Evolutionary conservation across 2,113 vertebrate species (phyloP), one percentile per base, ranked within the genome.

Genomic region (Morone chrysops): DNA sequence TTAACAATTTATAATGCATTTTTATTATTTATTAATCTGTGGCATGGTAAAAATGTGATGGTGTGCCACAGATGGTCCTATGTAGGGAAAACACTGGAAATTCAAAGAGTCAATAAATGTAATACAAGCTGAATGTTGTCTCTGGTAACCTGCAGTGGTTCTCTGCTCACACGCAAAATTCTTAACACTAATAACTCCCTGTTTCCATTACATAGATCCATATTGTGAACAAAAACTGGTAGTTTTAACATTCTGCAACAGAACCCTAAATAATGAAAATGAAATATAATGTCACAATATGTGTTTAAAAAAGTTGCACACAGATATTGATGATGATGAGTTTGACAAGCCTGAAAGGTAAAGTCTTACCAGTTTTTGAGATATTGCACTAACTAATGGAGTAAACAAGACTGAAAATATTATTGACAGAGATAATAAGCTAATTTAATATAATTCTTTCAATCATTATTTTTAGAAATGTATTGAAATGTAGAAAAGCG

Each of bases 81-180:
- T 65, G 31, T 20, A 17, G 20, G 14, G 8, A 14, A 63, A 73
- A 63, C n/a, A 22, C 17, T 43, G 17, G 53, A 70, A 81, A 70
- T 45, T 63, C n/a, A 41, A 11, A 31, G n/a, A 80, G 51, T 54
- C 18, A 73, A 47, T 70, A 16, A 75, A 67, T 80, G 75, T n/a
- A 78, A 16, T 13, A 1, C 11, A 63, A 80, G 31, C n/a, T 38
- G 5, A 38, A 56, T 45, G 63, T 41, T 67, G 43, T 54, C 50
- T 84, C 40, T 40, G 59, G 79, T 82, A 31, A 56, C 71, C 48
- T 76, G 57, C 67, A 56, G 84, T 60, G 66, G 75, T 73, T 73
- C 45, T 57, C 22, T 86, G 0, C 72, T 71, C 53, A 17, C 9
- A 73, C 10, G 5, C 25, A 69, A 71, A 68, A 62, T 54, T 16